These are phyloP conservation scores for Drosophila kikkawai DNA, from an alignment of 1,140 invertebrate species.

Conservation along the genomic window DNA sequence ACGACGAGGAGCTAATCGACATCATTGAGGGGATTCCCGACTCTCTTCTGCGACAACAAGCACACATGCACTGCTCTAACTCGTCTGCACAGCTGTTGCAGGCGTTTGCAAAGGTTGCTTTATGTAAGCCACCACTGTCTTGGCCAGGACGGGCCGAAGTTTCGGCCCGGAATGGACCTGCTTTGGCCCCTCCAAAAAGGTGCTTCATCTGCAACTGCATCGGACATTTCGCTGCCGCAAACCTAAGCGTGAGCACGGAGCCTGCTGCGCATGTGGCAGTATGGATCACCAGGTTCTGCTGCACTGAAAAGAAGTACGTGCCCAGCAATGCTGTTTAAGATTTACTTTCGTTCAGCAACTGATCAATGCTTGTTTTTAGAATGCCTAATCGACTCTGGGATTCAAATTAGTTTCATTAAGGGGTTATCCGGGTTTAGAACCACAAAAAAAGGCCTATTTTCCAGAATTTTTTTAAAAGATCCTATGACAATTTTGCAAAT, in stretches of 20 bases:
- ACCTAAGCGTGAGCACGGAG: constrained; percentile 5
- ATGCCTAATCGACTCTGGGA: constrained; percentile 10
- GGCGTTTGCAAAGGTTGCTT: neutral
- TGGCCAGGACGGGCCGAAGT: neutral
- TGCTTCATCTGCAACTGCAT: constrained; percentile 2
- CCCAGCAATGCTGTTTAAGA: neutral
- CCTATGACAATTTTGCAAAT: too few relatives aligned
- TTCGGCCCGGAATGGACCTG: neutral
- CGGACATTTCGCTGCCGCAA: constrained; percentile 8
- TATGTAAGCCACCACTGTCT: neutral
- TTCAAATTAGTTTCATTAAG: constrained; percentile 1
- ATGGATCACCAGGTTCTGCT: neutral
- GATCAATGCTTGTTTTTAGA: neutral
- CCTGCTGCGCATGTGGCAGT: constrained; percentile 3
- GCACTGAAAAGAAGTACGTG: neutral
- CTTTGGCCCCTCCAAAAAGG: neutral
- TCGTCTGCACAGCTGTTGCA: neutral
- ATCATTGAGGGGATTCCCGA: constrained; percentile 9
- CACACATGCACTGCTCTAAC: constrained; percentile 8
- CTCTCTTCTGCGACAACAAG: neutral
- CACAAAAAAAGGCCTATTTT: too few relatives aligned
- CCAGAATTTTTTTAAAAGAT: too few relatives aligned
- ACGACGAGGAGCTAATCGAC: constrained; percentile 6
- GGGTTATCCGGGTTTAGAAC: too few relatives aligned
- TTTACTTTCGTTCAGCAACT: neutral